A percentile compares a stretch with the other conserved stretches of the same genome.
These are phyloP conservation scores for Halcyon malimbica DNA, from an alignment of 2,113 vertebrate genomes.

Conservation along the genomic window DNA sequence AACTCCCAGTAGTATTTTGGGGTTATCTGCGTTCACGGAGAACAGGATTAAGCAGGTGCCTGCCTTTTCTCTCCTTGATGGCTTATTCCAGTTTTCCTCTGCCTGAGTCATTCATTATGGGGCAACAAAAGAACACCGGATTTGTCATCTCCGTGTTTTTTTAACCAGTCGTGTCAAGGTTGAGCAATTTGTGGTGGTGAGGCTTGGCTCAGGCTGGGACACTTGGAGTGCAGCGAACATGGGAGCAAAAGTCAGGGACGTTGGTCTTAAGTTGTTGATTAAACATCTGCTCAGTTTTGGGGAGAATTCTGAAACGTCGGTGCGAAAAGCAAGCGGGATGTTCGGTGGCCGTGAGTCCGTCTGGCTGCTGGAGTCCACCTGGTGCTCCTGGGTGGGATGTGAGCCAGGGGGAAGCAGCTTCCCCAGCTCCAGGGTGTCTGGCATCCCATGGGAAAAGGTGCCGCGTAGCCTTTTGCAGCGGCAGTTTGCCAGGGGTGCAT, in stretches of 20 bases:
- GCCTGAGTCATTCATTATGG: slow-evolving; percentile 28
- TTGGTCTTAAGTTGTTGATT: slow-evolving; percentile 8
- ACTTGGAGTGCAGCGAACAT: fast-evolving
- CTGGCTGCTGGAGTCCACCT: neutral
- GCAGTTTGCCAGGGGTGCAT: fast-evolving
- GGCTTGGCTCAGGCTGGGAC: neutral
- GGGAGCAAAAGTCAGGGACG: slow-evolving; percentile 23
- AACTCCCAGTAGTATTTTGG: neutral
- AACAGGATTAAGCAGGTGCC: slow-evolving; percentile 54
- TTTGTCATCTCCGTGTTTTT: slow-evolving; percentile 2
- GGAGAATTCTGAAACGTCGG: fast-evolving
- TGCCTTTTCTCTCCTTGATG: slow-evolving; percentile 47
- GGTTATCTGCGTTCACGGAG: slow-evolving; percentile 35
- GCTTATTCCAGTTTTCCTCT: slow-evolving; percentile 31
- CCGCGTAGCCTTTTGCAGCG: fast-evolving
- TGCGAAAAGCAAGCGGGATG: neutral
- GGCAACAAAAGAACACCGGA: slow-evolving; percentile 8
- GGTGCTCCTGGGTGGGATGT: neutral
- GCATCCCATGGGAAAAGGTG: neutral
- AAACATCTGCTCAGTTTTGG: neutral
- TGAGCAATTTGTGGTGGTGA: neutral
- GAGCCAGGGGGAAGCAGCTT: neutral
- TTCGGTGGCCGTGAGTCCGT: fast-evolving
- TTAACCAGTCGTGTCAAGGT: neutral
- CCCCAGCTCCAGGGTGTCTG: neutral